phyloP scores from a whole-genome alignment of 2,888 invertebrate species.

The Drosophila kuntzei region DNA sequence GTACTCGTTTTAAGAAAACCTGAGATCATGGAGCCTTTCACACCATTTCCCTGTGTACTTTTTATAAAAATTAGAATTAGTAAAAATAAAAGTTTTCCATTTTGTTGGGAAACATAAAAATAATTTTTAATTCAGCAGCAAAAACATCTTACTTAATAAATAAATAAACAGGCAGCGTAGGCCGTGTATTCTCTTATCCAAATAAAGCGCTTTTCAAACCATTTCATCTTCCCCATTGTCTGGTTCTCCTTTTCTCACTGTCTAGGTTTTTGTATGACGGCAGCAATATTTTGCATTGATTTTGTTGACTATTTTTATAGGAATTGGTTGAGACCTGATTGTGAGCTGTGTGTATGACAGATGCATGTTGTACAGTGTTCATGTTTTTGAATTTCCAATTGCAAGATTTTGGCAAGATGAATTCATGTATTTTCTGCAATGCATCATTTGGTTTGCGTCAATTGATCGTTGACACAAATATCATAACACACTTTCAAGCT shows the following conservation, averaged over 20 bases:
- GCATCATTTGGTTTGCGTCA: slow-evolving; percentile 1
- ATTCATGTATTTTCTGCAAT: slow-evolving; percentile 4
- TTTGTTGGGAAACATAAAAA: too few relatives aligned
- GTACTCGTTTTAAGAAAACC: too few relatives aligned
- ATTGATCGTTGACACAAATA: slow-evolving; percentile 4
- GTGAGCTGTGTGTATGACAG: neutral
- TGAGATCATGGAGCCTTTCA: too few relatives aligned
- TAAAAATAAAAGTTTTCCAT: too few relatives aligned
- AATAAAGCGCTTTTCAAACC: neutral
- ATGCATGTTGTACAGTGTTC: neutral
- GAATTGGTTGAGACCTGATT: neutral
- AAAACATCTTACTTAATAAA: too few relatives aligned
- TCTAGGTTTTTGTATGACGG: too few relatives aligned
- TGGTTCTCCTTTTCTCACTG: neutral
- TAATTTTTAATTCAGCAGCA: too few relatives aligned
- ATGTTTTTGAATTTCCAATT: neutral
- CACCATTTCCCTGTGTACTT: too few relatives aligned
- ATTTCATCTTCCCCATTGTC: neutral
- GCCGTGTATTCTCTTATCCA: too few relatives aligned
- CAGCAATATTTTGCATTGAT: slow-evolving; percentile 7
- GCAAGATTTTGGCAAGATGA: slow-evolving; percentile 4
- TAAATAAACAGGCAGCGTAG: too few relatives aligned
- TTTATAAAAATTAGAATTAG: too few relatives aligned
- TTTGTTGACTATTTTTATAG: slow-evolving; percentile 2
- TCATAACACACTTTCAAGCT: neutral